These are phyloP conservation scores for Stegostoma tigrinum DNA, from an alignment of 2,113 vertebrate species.

Conservation along the genomic window DNA sequence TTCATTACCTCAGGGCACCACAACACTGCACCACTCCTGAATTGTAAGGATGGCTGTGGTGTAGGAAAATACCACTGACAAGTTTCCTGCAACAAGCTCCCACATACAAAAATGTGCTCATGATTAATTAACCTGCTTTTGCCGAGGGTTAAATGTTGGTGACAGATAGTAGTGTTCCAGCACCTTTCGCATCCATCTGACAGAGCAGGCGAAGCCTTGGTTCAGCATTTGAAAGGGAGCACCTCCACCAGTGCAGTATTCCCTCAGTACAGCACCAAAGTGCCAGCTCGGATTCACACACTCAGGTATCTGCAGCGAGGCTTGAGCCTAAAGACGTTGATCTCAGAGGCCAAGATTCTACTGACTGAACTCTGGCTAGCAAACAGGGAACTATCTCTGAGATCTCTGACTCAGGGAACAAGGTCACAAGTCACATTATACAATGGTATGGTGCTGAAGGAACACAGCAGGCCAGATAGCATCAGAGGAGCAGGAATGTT, in stretches of 20 bases:
- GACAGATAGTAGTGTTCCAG: background rate
- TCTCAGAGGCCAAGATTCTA: background rate
- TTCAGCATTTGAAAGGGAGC: too few relatives aligned
- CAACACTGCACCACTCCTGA: background rate
- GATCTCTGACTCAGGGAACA: too few relatives aligned
- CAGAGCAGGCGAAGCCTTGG: background rate
- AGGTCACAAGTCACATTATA: too few relatives aligned
- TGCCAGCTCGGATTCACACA: too few relatives aligned
- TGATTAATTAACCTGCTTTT: background rate
- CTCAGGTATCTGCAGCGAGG: background rate
- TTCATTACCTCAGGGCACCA: background rate
- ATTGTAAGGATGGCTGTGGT: background rate
- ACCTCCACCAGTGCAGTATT: background rate
- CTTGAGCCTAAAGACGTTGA: background rate
- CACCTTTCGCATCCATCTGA: background rate
- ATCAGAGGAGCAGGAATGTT: too few relatives aligned
- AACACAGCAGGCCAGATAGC: too few relatives aligned
- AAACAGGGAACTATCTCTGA: too few relatives aligned
- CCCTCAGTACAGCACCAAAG: too few relatives aligned
- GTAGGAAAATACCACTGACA: background rate
- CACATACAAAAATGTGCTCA: background rate
- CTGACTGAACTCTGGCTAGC: background rate
- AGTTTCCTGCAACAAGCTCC: background rate
- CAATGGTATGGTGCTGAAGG: too few relatives aligned
- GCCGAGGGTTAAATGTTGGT: background rate